Percentiles rank a stretch among this genome's conserved stretches.
Conservation (phyloP, 2,113 vertebrate genomes). For the Pterocles orientalis region DNA sequence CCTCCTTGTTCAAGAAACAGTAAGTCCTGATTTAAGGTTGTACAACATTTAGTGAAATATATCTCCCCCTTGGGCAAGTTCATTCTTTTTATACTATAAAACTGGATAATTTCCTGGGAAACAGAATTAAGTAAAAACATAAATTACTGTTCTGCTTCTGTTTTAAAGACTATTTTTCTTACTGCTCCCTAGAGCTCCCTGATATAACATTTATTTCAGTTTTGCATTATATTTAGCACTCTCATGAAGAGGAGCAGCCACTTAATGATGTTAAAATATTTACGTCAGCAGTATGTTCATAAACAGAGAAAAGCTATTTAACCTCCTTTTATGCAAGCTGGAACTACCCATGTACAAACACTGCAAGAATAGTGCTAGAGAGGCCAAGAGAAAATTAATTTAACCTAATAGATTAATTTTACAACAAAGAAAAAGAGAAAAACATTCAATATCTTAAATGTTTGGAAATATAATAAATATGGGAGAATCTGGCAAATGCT, state of each 20-base stretch:
- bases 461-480: not conserved
- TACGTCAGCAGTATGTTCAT: not conserved
- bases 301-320: conserved; percentile 17
- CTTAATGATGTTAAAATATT: conserved; percentile 37
- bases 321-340: not conserved
- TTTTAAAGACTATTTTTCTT: not conserved
- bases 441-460: not conserved
- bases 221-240: conserved; percentile 7
- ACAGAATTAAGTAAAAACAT: conserved; percentile 1
- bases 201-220: not conserved
- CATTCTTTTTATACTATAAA: not conserved
- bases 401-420: not conserved
- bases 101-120: not conserved
- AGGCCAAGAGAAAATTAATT: not conserved
- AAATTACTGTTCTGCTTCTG: not conserved
- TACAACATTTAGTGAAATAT: not conserved
- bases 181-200: not conserved
- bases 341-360: not conserved
- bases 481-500: not conserved
- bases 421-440: not conserved
- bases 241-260: not conserved
- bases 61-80: not conserved
- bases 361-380: not conserved
- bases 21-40: not conserved
- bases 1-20: not conserved